Evolutionary conservation across 2,888 invertebrate species (phyloP), one percentile per base, ranked within the genome.

Genomic region (Sussaba pulchella): DNA sequence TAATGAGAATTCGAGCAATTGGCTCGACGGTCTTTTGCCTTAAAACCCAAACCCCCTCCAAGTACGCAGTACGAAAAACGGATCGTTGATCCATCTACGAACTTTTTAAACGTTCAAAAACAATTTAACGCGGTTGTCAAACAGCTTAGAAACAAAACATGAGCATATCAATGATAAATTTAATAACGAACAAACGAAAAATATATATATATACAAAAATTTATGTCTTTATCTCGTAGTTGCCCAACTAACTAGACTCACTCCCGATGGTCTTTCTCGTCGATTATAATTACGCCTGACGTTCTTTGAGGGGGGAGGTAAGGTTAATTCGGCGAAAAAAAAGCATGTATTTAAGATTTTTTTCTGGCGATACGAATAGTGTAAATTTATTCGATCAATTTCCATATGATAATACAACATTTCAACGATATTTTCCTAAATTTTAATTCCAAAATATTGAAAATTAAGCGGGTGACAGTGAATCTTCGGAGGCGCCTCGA

Each of bases 11-110:
- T 74, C 70, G 73, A 71, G 80, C 59, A 43, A 36, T 57, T 19
- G 57, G 61, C 45, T 74, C 74, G 79, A 43, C 31, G 52, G 43
- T 78, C 74, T 77, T 80, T 73, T 74, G 82, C 82, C 82, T 82
- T 82, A 80, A 74, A 66, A 57, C 67, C 78, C 70, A 82, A n/a
- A 5, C 31, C 31, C 31, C 31, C 31, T 31, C 31, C 31, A 6
- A 6, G 74, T 74, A 82, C 77, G 77, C 70, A 71, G 63, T 64
- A 79, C 26, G 69, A 61, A 64, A 39, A 52, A 69, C 50, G 63
- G 19, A 26, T 36, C 21, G 31, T 17, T 52, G n/a, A 78, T 69
- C 71, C 43, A 69, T 61, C 70, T 80, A 80, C 70, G 14, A 59
- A 77, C 41, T 67, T 64, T 76, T 52, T 50, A 54, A 72, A 21